Percentiles rank a stretch among this genome's conserved stretches.
Evolutionary conservation across 2,113 vertebrate genomes (phyloP).

Genomic region (Pogonocichla stellata): DNA sequence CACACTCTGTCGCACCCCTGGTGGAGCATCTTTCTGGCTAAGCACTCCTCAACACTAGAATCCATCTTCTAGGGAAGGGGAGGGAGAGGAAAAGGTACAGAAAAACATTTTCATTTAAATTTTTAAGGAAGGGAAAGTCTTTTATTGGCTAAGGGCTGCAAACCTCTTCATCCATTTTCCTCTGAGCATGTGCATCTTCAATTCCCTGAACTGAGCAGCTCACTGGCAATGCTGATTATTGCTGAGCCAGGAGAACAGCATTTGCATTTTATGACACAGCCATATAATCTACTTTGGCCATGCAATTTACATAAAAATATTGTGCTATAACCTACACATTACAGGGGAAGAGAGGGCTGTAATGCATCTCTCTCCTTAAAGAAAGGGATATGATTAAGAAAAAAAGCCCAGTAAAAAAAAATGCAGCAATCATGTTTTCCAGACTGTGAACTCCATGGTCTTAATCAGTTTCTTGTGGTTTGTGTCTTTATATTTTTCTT

Average conservation of each 20-base stretch:
- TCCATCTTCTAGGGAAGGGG: background rate
- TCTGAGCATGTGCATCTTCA: background rate
- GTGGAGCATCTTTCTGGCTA: background rate
- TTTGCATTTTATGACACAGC: background rate
- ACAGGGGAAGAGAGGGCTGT: background rate
- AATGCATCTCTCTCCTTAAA: background rate
- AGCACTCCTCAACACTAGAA: background rate
- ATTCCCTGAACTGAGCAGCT: background rate
- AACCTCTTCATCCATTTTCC: background rate
- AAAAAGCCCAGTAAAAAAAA: background rate
- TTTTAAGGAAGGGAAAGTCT: background rate
- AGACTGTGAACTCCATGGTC: background rate
- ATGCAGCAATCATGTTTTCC: background rate
- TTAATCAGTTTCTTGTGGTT: background rate
- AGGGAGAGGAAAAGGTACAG: background rate
- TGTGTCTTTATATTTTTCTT: background rate
- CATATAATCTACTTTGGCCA: background rate
- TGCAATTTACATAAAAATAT: slow-evolving; percentile 9
- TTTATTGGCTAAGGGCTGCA: background rate
- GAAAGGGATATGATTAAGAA: background rate
- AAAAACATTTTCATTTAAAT: background rate
- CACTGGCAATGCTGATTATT: background rate
- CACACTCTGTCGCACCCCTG: background rate
- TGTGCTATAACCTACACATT: background rate
- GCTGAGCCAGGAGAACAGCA: slow-evolving; percentile 22